Conservation (phyloP, 2,113 vertebrate genomes). For the Donacobius atricapilla region DNA sequence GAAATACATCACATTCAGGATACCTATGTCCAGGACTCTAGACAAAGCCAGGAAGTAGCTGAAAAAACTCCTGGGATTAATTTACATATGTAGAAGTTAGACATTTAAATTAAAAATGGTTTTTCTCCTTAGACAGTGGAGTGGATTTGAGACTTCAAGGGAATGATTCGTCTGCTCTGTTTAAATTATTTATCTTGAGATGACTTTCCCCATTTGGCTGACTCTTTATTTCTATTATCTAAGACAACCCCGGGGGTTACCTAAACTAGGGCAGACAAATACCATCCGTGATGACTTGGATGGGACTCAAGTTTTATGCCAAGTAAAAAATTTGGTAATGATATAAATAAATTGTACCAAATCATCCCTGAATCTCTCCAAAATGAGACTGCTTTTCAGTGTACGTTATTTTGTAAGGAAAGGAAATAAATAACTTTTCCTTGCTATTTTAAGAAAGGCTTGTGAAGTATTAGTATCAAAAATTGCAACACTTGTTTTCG, state of each 20-base stretch:
- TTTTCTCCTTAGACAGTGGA: not conserved
- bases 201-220: not conserved
- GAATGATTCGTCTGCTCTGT: not conserved
- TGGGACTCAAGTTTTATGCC: not conserved
- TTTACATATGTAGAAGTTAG: not conserved
- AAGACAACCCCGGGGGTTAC: not conserved
- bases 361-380: not conserved
- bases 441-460: not conserved
- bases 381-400: not conserved
- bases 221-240: not conserved
- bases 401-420: not conserved
- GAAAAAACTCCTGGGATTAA: not conserved
- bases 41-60: not conserved
- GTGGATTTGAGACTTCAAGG: not conserved
- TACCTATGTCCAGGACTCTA: not conserved
- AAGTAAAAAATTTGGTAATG: not conserved
- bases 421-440: not conserved
- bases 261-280: not conserved
- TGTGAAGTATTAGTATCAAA: not conserved
- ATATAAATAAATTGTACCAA: not conserved
- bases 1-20: not conserved
- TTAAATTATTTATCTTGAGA: not conserved
- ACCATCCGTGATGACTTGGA: not conserved
- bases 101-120: not conserved
- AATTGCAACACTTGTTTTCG: not conserved